Evolutionary conservation across 1,140 invertebrate genomes (phyloP), one percentile per base, ranked within the genome.

Genomic region (Aporrectodea caliginosa): DNA sequence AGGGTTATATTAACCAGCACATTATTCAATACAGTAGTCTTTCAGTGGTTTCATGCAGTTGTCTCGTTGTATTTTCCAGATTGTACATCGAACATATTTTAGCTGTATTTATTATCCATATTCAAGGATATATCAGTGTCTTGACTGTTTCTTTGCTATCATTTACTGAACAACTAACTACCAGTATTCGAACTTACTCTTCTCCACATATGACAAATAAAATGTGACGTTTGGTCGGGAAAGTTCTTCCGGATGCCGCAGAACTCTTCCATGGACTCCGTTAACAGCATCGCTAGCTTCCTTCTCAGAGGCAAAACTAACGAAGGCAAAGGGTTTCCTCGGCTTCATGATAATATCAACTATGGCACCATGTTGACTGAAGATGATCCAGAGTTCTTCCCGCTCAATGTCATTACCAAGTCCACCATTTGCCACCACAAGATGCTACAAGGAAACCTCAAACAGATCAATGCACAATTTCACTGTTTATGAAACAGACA

Each of bases 301-400:
- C 71, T 83, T 79, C 81, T 90, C 88, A 16, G 88, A 80, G 12
- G 83, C 72, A 84, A 91, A 94, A 73, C 88, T 86, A 0, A 95
- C 82, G 88, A 94, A 94, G 75, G 91, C 92, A 84, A 93, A 95
- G 0, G 93, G 93, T 89, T 94, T 94, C 75, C 90, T 89, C 22
- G 91, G 90, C 75, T 93, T 82, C 91, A 95, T 92, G 29, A 91
- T 83, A 58, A 94, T 88, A 73, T 90, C 89, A 82, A 88, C 87
- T 43, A 91, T 85, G 71, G 73, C 31, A 69, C 91, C 91, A 90
- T 88, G 89, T 84, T 84, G 81, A 81, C 81, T 77, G 84, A 90
- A 90, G 80, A 90, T 80, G 35, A 89, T 82, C 6, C 92, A 84
- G 0, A 95, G 82, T 33, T 88, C 87, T 85, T 92, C 91, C 84